phyloP scores from a whole-genome alignment of 2,113 vertebrate species.

The Microcebus murinus region DNA sequence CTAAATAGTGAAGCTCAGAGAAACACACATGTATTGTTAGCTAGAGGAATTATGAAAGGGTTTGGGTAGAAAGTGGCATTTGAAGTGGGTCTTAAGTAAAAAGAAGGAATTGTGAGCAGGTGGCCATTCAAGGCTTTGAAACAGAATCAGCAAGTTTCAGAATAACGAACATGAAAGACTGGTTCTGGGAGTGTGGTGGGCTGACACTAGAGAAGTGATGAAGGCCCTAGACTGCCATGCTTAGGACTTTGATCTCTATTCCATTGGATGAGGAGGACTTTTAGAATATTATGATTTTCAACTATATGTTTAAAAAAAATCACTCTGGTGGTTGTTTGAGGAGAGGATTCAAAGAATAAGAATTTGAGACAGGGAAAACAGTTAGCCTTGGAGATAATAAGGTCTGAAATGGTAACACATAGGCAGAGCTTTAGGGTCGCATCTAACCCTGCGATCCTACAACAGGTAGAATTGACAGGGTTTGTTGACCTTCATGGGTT shows the following conservation, averaged over 20 bases:
- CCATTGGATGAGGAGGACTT: neutral
- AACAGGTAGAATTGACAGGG: neutral
- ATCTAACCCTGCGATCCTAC: neutral
- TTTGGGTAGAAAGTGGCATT: neutral
- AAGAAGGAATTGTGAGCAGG: neutral
- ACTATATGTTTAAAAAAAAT: neutral
- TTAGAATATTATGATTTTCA: neutral
- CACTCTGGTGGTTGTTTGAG: neutral
- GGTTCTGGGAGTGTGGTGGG: neutral
- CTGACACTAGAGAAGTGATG: neutral
- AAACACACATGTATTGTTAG: neutral
- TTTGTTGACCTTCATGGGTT: neutral
- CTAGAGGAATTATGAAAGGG: neutral
- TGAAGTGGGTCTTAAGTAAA: neutral
- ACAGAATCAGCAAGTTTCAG: neutral
- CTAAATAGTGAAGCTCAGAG: neutral
- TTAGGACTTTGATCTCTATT: neutral
- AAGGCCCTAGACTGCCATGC: neutral
- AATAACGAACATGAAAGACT: neutral
- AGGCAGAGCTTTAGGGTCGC: neutral
- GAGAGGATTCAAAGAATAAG: neutral
- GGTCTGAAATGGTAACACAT: neutral
- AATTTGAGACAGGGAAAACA: neutral
- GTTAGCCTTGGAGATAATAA: neutral
- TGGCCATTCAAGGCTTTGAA: neutral